Conservation (phyloP, 2,113 vertebrate genomes). For the Triplophysa siluroides region DNA sequence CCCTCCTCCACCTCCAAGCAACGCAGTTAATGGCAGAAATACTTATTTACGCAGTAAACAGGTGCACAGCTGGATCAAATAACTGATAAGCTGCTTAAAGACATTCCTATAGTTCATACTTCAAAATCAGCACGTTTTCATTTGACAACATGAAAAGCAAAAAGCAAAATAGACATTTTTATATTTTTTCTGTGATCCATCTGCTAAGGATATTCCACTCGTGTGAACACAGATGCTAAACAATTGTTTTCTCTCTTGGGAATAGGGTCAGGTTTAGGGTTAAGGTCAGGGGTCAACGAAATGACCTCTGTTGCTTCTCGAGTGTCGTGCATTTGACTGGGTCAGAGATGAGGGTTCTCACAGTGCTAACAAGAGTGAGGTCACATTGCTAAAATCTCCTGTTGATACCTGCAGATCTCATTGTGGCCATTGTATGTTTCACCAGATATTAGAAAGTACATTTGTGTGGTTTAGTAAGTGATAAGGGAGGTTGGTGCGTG, state of each 20-base stretch:
- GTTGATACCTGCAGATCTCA: not conserved
- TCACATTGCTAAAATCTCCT: not conserved
- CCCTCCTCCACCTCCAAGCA: constrained; percentile 22
- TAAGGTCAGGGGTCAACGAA: constrained; percentile 7
- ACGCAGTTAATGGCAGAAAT: constrained; percentile 37
- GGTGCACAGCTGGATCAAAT: constrained; percentile 58
- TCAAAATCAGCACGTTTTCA: constrained; percentile 56
- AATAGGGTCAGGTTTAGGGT: not conserved
- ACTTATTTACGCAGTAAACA: constrained; percentile 56
- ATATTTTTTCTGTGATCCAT: not conserved
- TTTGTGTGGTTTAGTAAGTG: too few relatives aligned
- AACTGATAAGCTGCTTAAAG: constrained; percentile 63
- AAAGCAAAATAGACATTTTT: not conserved
- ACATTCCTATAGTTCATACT: constrained; percentile 57
- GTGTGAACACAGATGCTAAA: constrained; percentile 11
- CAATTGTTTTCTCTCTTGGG: constrained; percentile 11
- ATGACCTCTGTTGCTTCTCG: not conserved
- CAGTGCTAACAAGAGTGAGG: not conserved
- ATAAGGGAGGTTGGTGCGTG: not conserved
- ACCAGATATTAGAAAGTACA: not conserved
- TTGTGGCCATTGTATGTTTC: not conserved
- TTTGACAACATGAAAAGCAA: constrained; percentile 41
- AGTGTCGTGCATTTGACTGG: constrained; percentile 4
- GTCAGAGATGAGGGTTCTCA: not conserved
- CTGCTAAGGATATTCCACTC: not conserved